Evolutionary conservation across 64 coral and sea anemone species (phyloP), one percentile per base, ranked within the genome.

Genomic region (Pocillopora damicornis): DNA sequence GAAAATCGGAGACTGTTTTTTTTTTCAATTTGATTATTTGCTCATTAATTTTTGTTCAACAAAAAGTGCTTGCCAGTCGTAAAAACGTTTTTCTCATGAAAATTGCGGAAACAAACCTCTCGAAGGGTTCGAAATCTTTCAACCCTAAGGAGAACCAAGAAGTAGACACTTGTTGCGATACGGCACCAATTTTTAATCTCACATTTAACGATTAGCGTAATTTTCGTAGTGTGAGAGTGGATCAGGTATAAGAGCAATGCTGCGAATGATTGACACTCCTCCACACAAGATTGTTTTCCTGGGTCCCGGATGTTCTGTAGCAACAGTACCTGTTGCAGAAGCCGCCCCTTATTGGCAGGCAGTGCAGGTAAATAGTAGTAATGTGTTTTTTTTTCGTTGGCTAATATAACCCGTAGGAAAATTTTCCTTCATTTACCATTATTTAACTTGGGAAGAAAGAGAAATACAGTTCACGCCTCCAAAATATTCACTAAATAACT

Each of bases 251-350:
- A 75, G 77, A 17, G 89, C 89, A 17, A 78, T 95, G 78, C 60
- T 95, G 0, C 65, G 91, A 9, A 62, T 88, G 11, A 75, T 88
- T 11, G 75, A 77, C 35, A 51, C 74, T 22, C 59, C 22, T 11
- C 93, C 93, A 5, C 78, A 80, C 22, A 95, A 95, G 38, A 79
- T 91, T 57, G 89, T 87, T 42, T 91, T 95, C 73, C 22, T 95
- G 42, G 93, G 93, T 82, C 93, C 93, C 18, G 89, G 89, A 35
- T 95, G 93, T 59, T 95, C 93, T 4, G 16, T 91, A 61, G 93
- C 89, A 59, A 86, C 93, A 23, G 76, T 59, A 13, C 89, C 93
- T 22, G 89, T 95, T 73, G 89, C 93, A 13, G 89, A 95, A 16
- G 83, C 93, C 13, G 65, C 78, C 18, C 81, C 51, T 1, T 95